phyloP scores from a whole-genome alignment of 2,888 invertebrate species.

The Spodoptera picta region DNA sequence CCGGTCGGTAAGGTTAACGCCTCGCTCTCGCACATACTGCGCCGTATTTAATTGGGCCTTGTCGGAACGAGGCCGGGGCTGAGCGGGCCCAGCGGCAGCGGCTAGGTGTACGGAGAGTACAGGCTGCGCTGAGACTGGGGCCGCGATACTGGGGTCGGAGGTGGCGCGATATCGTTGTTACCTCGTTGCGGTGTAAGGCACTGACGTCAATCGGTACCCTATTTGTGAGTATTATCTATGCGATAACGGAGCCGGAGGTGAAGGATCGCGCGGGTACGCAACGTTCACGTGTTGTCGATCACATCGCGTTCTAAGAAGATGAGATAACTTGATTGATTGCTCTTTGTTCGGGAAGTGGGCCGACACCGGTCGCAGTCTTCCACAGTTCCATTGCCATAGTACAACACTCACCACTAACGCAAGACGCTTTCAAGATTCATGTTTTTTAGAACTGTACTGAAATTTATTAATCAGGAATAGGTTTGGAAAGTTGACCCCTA shows the following conservation, averaged over 20 bases:
- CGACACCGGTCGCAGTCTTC: slow-evolving; percentile 17
- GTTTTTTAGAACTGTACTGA: too few species aligned
- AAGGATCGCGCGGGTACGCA: slow-evolving; percentile 75
- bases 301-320: slow-evolving; percentile 71
- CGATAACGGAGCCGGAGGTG: slow-evolving; percentile 73
- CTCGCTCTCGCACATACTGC: slow-evolving; percentile 63
- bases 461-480: too few species aligned
- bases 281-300: slow-evolving; percentile 75
- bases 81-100: slow-evolving; percentile 54
- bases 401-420: too few species aligned
- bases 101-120: slow-evolving; percentile 49
- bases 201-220: slow-evolving; percentile 85
- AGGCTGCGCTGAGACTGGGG: slow-evolving; percentile 25
- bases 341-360: slow-evolving; percentile 71
- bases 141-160: slow-evolving; percentile 43
- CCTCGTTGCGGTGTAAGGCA: slow-evolving; percentile 66
- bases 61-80: slow-evolving; percentile 73
- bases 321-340: slow-evolving; percentile 76
- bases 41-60: slow-evolving; percentile 74
- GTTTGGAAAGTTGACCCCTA: too few species aligned
- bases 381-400: too few species aligned
- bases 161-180: slow-evolving; percentile 58
- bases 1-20: slow-evolving; percentile 64
- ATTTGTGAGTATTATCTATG: slow-evolving; percentile 75
- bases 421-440: too few species aligned